Percentiles rank a stretch among this genome's conserved stretches.
Evolutionary conservation across 2,797 vertebrate species (phyloP).

Genomic region (Acanthurus tractus): DNA sequence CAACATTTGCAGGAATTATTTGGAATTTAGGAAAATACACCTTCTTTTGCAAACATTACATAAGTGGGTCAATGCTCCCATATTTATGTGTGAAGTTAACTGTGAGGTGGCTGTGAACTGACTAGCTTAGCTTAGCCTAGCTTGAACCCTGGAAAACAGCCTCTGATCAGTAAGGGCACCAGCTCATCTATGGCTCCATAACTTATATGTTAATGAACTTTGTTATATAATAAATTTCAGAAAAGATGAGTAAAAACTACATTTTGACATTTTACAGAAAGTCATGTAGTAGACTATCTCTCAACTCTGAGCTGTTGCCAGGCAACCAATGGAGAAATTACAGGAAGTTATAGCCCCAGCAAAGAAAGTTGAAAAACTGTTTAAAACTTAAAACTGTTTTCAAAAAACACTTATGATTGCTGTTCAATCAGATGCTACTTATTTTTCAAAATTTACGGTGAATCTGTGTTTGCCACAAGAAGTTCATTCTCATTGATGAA

Average conservation of each 20-base stretch:
- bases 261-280: neutral
- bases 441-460: neutral
- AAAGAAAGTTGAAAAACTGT: neutral
- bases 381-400: neutral
- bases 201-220: neutral
- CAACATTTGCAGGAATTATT: neutral
- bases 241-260: neutral
- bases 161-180: neutral
- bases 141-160: neutral
- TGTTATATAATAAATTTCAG: neutral
- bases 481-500: neutral
- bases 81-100: neutral
- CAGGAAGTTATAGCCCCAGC: neutral
- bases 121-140: neutral
- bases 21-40: no score
- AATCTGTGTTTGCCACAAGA: neutral
- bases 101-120: neutral
- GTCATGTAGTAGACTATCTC: neutral
- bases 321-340: neutral
- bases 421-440: neutral
- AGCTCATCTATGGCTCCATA: neutral
- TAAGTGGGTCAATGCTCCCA: no score
- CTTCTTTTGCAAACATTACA: no score
- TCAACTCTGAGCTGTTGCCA: conserved; percentile 12
- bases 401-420: neutral